Evolutionary conservation across 2,797 vertebrate genomes (phyloP), one percentile per base, ranked within the genome.

Genomic region (Mormyrops attenuatus): DNA sequence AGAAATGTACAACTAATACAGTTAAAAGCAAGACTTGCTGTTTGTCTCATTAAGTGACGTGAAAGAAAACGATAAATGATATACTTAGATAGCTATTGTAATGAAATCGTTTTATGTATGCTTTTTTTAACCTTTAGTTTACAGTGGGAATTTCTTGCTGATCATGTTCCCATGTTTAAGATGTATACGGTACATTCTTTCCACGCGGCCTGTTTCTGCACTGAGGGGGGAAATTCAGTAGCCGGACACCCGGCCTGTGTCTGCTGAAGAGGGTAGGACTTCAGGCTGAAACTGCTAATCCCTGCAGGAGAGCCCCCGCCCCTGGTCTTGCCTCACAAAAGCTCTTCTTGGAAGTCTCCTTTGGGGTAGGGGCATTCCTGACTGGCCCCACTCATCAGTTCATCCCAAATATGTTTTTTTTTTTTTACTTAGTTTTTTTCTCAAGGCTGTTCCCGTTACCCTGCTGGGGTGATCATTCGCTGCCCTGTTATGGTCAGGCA

Each of bases 331-430:
- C n/a, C 88, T 66, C 63, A 90, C 91, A 90, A 91, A 88, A 80
- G 44, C 55, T 69, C 50, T 89, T 90, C 89, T 88, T 88, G 85
- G 86, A 91, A 87, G 87, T 85, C 52, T 66, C 88, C 44, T 4
- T 34, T 41, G 50, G 66, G 30, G 38, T 15, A 44, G 53, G 38
- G 49, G 89, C 63, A 80, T 26, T 38, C 66, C 80, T 8, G 22
- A 85, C 26, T 7, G 85, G 30, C 44, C 34, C 30, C 0, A 38
- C n/a, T 60, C 77, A 26, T 52, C 30, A 73, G 60, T 49, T 55
- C 47, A 44, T 7, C 38, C 55, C 41, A 9, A 69, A 47, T 52
- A 41, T 53, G 30, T 63, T 26, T 44, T 57, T n/a, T 85, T 47
- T 20, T 50, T 30, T 22, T 26, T 4, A 34, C 7, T 84, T 49